Evolutionary conservation across 2,888 invertebrate species (phyloP).

Genomic region (Escarpia spicata): DNA sequence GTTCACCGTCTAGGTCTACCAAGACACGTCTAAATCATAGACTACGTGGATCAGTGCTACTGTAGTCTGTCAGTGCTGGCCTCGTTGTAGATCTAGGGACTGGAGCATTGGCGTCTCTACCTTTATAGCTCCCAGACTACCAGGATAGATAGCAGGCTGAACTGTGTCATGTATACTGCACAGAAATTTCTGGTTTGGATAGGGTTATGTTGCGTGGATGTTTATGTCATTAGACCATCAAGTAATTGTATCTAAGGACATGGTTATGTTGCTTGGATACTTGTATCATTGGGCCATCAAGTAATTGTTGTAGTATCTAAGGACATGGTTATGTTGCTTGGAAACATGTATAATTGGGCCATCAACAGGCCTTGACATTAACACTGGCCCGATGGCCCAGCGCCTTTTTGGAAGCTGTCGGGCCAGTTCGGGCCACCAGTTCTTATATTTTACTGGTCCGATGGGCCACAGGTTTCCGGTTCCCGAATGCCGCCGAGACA

Average conservation of each 20-base stretch:
- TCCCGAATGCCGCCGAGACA: no score
- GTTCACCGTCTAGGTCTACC: neutral
- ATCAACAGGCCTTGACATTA: no score
- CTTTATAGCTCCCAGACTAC: neutral
- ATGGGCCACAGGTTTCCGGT: no score
- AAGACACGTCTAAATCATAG: neutral
- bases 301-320: no score
- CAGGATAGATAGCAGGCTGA: neutral
- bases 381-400: no score
- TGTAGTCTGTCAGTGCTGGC: neutral
- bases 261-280: neutral
- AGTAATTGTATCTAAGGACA: neutral
- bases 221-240: neutral
- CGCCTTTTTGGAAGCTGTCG: no score
- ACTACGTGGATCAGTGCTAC: neutral
- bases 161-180: neutral
- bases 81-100: neutral
- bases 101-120: neutral
- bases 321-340: no score
- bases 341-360: no score
- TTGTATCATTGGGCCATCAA: no score
- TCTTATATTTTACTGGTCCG: no score
- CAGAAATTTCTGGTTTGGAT: no score
- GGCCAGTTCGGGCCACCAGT: no score
- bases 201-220: neutral